Evolutionary conservation across 2,797 vertebrate genomes (phyloP).

Genomic region (Propithecus deckenii): DNA sequence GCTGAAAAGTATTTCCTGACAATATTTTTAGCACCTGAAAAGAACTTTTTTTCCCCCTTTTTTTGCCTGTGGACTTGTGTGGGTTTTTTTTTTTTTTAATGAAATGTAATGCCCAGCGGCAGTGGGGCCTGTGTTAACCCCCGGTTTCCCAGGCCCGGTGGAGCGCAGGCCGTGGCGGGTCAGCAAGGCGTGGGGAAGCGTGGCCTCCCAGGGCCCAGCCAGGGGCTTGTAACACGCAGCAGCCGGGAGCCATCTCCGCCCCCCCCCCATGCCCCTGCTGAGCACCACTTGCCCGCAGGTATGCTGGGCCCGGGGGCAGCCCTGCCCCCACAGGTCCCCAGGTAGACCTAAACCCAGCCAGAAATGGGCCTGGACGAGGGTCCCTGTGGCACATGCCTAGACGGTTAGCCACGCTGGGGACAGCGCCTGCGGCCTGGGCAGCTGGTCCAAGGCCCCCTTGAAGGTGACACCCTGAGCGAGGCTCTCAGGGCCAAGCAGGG

Average conservation of each 20-base stretch:
- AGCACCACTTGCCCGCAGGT: too few species aligned
- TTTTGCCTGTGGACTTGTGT: slow-evolving; percentile 21
- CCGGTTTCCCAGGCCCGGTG: not conserved
- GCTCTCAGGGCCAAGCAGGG: not conserved
- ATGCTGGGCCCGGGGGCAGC: not conserved
- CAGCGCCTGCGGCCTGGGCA: not conserved
- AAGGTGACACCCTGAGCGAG: not conserved
- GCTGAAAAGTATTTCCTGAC: slow-evolving; percentile 86
- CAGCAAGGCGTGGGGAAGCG: not conserved
- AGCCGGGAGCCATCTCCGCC: not conserved
- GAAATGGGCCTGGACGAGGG: not conserved
- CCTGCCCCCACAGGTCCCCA: not conserved
- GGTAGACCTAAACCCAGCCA: too few species aligned
- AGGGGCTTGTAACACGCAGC: fast-evolving
- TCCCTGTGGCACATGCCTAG: not conserved
- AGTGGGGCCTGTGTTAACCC: slow-evolving; percentile 38
- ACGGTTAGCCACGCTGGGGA: too few species aligned
- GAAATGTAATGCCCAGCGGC: slow-evolving; percentile 46
- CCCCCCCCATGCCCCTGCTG: fast-evolving
- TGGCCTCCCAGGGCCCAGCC: fast-evolving
- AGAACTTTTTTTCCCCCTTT: not conserved
- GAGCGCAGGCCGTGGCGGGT: fast-evolving
- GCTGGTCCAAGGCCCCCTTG: not conserved
- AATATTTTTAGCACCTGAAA: slow-evolving; percentile 85
- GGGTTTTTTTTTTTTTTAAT: not conserved